Evolutionary conservation across 2,888 invertebrate species (phyloP).

Genomic region (Tenthredo amoena): DNA sequence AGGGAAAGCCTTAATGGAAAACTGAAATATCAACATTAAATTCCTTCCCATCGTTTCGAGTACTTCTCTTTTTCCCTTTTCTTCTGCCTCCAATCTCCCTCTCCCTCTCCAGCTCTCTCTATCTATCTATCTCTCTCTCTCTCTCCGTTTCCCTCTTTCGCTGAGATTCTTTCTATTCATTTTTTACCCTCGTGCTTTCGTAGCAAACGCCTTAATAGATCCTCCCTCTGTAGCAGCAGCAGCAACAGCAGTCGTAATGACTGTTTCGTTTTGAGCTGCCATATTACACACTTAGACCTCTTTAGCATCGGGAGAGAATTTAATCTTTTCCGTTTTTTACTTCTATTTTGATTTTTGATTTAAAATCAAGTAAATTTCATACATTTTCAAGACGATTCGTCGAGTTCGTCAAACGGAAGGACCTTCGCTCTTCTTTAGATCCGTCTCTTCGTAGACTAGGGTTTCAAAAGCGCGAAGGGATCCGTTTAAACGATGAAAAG

Average conservation of each 20-base stretch:
- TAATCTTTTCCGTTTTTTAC: not conserved
- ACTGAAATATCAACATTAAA: slow-evolving; percentile 6
- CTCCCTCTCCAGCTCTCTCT: not conserved
- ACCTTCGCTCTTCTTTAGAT: not conserved
- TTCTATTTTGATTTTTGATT: not conserved
- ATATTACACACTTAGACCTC: not conserved
- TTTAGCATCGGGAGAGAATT: not conserved
- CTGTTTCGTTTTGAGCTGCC: slow-evolving; percentile 23
- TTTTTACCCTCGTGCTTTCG: slow-evolving; percentile 29
- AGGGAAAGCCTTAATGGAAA: slow-evolving; percentile 5
- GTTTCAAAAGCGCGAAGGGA: not conserved
- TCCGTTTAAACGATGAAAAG: not conserved
- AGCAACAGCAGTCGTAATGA: slow-evolving; percentile 11
- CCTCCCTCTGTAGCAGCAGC: not conserved
- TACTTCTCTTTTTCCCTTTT: not conserved
- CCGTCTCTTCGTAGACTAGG: not conserved
- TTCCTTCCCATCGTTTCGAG: not conserved
- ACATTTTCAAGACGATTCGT: not conserved
- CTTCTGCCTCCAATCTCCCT: not conserved
- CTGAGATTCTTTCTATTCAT: slow-evolving; percentile 35
- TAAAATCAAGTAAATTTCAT: not conserved
- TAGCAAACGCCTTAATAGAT: slow-evolving; percentile 22
- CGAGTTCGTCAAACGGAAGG: not conserved
- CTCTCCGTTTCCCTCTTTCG: not conserved
- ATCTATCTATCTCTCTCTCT: not conserved